A percentile compares a stretch with the other conserved stretches of the same genome.
These are phyloP conservation scores for Orientallactaga sibirica DNA, from an alignment of 2,797 vertebrate genomes.

Conservation along the genomic window DNA sequence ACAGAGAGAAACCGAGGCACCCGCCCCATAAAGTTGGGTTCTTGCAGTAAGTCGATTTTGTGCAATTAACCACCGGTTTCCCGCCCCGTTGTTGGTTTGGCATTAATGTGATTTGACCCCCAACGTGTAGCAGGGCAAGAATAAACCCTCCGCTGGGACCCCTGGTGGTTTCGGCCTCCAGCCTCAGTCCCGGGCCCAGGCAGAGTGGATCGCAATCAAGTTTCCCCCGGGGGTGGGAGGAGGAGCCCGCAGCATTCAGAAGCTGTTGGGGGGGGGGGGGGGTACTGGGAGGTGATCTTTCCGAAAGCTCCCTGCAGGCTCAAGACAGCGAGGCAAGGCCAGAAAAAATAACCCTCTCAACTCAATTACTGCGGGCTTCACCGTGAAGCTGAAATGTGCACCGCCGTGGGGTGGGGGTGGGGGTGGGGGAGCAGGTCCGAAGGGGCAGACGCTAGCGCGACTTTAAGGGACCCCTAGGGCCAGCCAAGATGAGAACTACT, in stretches of 20 bases:
- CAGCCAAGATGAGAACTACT: not conserved
- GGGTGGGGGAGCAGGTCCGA: conserved; percentile 72
- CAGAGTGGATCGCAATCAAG: not conserved
- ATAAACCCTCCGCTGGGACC: conserved; percentile 67
- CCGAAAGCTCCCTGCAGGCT: conserved; percentile 70
- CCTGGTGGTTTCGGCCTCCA: conserved; percentile 67
- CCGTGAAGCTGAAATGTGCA: conserved; percentile 68
- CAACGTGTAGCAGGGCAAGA: conserved; percentile 46
- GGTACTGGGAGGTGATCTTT: conserved; percentile 47
- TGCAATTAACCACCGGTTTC: conserved; percentile 75
- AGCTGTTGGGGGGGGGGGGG: conserved; percentile 38
- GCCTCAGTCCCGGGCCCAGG: conserved; percentile 34
- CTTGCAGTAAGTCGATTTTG: conserved; percentile 59
- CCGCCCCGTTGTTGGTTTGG: conserved; percentile 61
- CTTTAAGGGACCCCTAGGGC: conserved; percentile 64
- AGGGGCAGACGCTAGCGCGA: not conserved
- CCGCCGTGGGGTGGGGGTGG: not conserved
- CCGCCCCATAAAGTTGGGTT: not conserved
- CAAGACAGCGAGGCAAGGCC: conserved; percentile 47
- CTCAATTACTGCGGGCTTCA: conserved; percentile 61
- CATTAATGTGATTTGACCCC: conserved; percentile 60
- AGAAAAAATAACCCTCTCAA: conserved; percentile 80
- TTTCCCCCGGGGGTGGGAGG: conserved; percentile 36
- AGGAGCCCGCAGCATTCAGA: conserved; percentile 49
- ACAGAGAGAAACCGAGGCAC: conserved; percentile 63